Conservation (phyloP, 2,888 invertebrate species). For the Orthonevra nobilis region DNA sequence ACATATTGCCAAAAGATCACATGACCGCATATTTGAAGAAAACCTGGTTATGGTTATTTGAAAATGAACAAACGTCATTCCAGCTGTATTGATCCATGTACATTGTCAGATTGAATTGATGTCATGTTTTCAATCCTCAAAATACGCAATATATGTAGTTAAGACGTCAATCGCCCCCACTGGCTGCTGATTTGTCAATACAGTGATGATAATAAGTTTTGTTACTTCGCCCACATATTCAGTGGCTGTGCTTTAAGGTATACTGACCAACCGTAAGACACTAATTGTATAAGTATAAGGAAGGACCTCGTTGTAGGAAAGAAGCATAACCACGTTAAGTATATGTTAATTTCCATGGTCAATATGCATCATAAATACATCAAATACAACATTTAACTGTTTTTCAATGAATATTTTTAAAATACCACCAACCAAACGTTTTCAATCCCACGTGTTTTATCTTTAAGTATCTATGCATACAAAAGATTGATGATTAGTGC, state of each 20-base stretch:
- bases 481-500: no score
- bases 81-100: slow-evolving; percentile 3
- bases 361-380: background rate
- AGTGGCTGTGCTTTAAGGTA: background rate
- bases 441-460: no score
- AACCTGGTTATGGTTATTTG: no score
- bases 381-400: no score
- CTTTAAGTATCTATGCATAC: no score
- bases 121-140: background rate
- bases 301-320: background rate
- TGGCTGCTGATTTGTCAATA: slow-evolving; percentile 5
- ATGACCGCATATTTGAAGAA: no score
- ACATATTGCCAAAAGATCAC: no score
- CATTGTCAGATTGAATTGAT: background rate
- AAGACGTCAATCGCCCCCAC: background rate
- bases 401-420: no score
- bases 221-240: background rate
- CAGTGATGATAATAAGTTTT: background rate
- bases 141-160: background rate
- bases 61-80: no score
- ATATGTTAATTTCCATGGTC: background rate
- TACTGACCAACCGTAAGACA: no score
- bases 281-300: no score
- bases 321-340: slow-evolving; percentile 9
- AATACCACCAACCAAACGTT: no score